These are phyloP conservation scores for Cisticola juncidis DNA, from an alignment of 2,113 vertebrate genomes.

Conservation along the genomic window DNA sequence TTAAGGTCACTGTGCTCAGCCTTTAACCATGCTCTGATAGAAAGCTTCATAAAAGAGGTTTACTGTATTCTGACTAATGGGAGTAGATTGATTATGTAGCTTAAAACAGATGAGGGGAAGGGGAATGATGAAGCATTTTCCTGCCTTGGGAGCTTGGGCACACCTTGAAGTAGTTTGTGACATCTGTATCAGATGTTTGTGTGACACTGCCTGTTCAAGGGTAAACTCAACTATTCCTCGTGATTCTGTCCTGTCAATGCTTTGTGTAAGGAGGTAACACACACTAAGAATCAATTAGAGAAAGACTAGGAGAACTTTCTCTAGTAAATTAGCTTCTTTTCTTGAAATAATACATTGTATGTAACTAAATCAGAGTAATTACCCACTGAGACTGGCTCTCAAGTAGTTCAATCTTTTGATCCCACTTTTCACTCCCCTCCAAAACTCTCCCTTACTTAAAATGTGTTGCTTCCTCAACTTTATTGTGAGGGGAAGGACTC, in stretches of 20 bases:
- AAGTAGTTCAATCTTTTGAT: not conserved
- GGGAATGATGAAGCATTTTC: not conserved
- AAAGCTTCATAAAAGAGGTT: not conserved
- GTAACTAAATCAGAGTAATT: not conserved
- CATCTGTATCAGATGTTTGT: not conserved
- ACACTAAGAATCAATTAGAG: not conserved
- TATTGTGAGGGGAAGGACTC: not conserved
- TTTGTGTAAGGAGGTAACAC: not conserved
- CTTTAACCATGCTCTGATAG: not conserved
- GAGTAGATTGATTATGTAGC: not conserved
- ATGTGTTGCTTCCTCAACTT: not conserved
- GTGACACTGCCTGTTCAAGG: not conserved
- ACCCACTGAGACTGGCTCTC: not conserved
- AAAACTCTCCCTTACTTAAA: not conserved
- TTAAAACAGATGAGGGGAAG: not conserved
- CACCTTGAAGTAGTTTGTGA: not conserved
- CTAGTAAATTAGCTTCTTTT: not conserved
- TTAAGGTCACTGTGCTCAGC: not conserved
- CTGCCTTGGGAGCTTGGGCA: not conserved
- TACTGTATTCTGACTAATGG: not conserved
- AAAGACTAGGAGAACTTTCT: not conserved
- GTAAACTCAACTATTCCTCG: accelerated
- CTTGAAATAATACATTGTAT: not conserved
- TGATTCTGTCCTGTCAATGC: not conserved
- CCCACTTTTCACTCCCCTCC: not conserved